These are phyloP conservation scores for Amphipyra tragopoginis DNA, from an alignment of 2,888 invertebrate genomes.

Conservation along the genomic window DNA sequence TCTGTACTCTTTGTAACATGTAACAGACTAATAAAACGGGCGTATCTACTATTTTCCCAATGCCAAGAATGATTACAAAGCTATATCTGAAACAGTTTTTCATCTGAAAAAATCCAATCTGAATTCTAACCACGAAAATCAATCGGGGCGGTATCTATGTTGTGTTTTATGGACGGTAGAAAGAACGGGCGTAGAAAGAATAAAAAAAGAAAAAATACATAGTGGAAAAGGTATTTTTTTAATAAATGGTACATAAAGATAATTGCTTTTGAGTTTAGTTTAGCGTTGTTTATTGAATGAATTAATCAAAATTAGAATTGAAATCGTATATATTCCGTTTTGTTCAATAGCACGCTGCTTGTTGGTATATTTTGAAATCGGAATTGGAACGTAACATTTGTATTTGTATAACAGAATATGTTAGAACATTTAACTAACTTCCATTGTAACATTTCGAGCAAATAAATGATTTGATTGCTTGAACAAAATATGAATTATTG, in stretches of 20 bases:
- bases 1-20: slow-evolving; percentile 26
- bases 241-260: not conserved
- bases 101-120: slow-evolving; percentile 45
- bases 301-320: no score
- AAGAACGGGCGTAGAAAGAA: slow-evolving; percentile 30
- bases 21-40: slow-evolving; percentile 31
- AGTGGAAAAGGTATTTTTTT: slow-evolving; percentile 17
- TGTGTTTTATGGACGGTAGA: slow-evolving; percentile 29
- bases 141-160: slow-evolving; percentile 25
- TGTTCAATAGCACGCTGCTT: no score
- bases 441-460: no score
- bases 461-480: no score
- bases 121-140: slow-evolving; percentile 51
- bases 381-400: no score
- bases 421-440: no score
- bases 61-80: slow-evolving; percentile 26
- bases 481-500: no score
- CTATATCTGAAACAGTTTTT: slow-evolving; percentile 24
- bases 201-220: slow-evolving; percentile 15
- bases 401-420: no score
- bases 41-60: slow-evolving; percentile 24
- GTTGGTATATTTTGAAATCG: no score
- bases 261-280: not conserved
- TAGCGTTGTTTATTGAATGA: no score
- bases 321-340: no score